A percentile compares a stretch with the other conserved stretches of the same genome.
These are phyloP conservation scores for Atethmia centrago DNA, from an alignment of 2,888 invertebrate species.

Conservation along the genomic window DNA sequence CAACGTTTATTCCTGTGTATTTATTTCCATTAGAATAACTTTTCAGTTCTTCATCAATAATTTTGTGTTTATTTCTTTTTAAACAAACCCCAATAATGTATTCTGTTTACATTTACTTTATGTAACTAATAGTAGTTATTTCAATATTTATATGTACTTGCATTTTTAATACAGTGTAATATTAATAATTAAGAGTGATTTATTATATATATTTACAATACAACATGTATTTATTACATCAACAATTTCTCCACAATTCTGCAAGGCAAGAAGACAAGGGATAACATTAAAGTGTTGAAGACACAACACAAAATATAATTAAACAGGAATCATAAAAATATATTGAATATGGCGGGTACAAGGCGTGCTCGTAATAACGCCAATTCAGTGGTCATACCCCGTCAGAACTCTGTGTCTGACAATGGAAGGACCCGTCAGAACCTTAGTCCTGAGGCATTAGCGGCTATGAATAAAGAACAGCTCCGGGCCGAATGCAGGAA, in stretches of 20 bases:
- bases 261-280: slow-evolving; percentile 67
- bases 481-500: slow-evolving; percentile 92
- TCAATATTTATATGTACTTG: slow-evolving; percentile 28
- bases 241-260: slow-evolving; percentile 68
- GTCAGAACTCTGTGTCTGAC: slow-evolving; percentile 85
- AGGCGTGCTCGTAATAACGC: slow-evolving; percentile 87
- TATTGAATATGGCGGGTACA: slow-evolving; percentile 82
- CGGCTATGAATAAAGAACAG: slow-evolving; percentile 92
- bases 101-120: slow-evolving; percentile 24
- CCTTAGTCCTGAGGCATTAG: slow-evolving; percentile 88
- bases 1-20: slow-evolving; percentile 29
- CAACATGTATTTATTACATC: slow-evolving; percentile 74
- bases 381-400: slow-evolving; percentile 82
- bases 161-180: slow-evolving; percentile 41
- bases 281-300: slow-evolving; percentile 61
- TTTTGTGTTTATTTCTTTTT: slow-evolving; percentile 6
- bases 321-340: slow-evolving; percentile 65
- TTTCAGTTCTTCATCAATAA: neutral
- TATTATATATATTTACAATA: slow-evolving; percentile 62
- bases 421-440: slow-evolving; percentile 85
- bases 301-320: slow-evolving; percentile 61
- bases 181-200: slow-evolving; percentile 51
- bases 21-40: slow-evolving; percentile 9
- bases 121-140: slow-evolving; percentile 24
- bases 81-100: neutral